These are phyloP conservation scores for Contarinia nasturtii DNA, from an alignment of 1,140 invertebrate genomes.

Conservation along the genomic window DNA sequence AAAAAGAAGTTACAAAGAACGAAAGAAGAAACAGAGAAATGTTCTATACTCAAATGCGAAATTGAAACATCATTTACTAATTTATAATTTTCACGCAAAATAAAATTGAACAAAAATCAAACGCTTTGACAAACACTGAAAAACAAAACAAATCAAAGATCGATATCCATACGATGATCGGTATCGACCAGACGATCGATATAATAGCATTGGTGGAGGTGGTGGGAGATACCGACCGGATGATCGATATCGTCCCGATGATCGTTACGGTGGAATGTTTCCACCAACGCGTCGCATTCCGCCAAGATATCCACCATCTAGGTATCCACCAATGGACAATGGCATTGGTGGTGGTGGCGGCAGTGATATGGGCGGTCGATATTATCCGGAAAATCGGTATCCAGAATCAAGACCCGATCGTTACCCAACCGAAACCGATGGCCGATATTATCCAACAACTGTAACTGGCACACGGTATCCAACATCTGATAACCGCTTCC, in stretches of 20 bases:
- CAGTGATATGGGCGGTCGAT: not conserved
- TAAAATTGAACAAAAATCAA: not conserved
- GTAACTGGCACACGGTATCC: conserved; percentile 9
- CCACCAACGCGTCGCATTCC: conserved; percentile 11
- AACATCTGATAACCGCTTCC: conserved; percentile 20
- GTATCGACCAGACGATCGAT: conserved; percentile 23
- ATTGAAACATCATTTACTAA: no score
- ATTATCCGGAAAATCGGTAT: conserved; percentile 15
- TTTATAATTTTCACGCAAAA: no score
- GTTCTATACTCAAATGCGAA: no score
- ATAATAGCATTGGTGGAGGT: conserved; percentile 13
- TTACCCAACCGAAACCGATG: conserved; percentile 21
- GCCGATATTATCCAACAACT: conserved; percentile 16
- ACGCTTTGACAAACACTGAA: not conserved
- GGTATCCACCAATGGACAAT: conserved; percentile 3
- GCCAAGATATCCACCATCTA: conserved; percentile 10
- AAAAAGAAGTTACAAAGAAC: no score
- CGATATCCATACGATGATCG: conserved; percentile 13
- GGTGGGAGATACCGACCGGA: not conserved
- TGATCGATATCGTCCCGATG: conserved; percentile 18
- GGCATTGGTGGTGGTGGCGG: conserved; percentile 5
- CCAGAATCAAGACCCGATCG: conserved; percentile 20
- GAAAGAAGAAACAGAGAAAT: no score
- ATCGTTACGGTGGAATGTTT: not conserved
- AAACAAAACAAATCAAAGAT: no score